Evolutionary conservation across 2,888 invertebrate genomes (phyloP), one percentile per base, ranked within the genome.

Genomic region (Petrophora chlorosata): DNA sequence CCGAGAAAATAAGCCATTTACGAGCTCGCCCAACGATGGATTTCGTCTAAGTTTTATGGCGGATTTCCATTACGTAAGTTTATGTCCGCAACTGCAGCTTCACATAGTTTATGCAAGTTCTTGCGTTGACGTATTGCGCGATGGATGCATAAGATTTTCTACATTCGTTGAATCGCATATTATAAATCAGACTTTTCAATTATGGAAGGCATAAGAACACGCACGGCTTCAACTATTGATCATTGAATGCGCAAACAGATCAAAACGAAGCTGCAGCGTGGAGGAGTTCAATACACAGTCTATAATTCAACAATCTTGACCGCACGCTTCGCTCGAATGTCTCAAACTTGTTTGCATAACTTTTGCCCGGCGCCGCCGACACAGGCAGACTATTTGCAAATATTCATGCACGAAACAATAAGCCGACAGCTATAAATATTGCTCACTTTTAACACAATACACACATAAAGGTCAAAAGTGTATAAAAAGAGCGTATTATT

Each of bases 311-410:
- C 49, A 51, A 49, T 51, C 41, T 57, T 53, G 59, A 60, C 57
- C 53, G 55, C 55, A 46, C 50, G 48, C 53, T 41, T 33, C 51
- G 39, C 23, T 52, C 45, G 51, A 49, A 44, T 56, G 53, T 61
- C 49, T 54, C 56, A 39, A 49, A 54, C 48, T 56, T 57, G 55
- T 59, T 57, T 61, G 59, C 59, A 61, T 56, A 56, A 61, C 59
- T 58, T 58, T 51, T 26, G 45, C 35, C 8, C 22, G 44, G 35
- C 40, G 54, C 45, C 54, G 41, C 32, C 44, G 45, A 43, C 41
- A 55, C 50, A 46, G 46, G 33, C 47, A 17, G 19, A 46, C 32
- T 51, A 42, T 47, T 53, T 50, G 51, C 53, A 56, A 46, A 55
- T 56, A 54, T 53, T 47, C 43, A 53, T 47, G 46, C 44, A 38